Evolutionary conservation across 2,113 vertebrate species (phyloP).

Genomic region (Elanoides forficatus): DNA sequence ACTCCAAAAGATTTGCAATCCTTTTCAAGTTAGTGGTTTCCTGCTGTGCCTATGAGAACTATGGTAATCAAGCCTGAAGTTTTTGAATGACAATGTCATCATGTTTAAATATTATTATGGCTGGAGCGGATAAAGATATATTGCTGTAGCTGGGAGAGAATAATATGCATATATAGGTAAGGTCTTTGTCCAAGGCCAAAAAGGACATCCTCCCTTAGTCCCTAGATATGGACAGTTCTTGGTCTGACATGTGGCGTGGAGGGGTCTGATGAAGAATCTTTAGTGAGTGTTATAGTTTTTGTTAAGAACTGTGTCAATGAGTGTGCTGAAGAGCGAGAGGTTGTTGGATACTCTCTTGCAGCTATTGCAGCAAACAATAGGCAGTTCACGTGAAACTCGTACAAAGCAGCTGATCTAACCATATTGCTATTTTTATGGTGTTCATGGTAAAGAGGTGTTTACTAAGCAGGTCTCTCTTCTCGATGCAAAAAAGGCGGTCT

Average conservation of each 20-base stretch:
- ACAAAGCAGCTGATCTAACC: not conserved
- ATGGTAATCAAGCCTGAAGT: not conserved
- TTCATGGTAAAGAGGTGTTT: not conserved
- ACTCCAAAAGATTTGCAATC: not conserved
- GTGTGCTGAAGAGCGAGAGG: not conserved
- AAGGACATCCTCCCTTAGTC: not conserved
- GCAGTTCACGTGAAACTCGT: rapidly evolving
- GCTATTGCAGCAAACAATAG: not conserved
- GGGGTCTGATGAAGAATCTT: not conserved
- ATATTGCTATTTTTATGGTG: not conserved
- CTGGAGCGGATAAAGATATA: not conserved
- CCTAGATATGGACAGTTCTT: not conserved
- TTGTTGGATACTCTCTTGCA: not conserved
- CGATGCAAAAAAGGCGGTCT: not conserved
- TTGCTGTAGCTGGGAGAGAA: not conserved
- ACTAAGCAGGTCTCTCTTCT: not conserved
- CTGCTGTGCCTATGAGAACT: not conserved
- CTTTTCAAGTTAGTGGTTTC: not conserved
- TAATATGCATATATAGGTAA: not conserved
- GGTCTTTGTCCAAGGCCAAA: not conserved
- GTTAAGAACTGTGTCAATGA: not conserved
- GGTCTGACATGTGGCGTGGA: not conserved
- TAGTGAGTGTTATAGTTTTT: not conserved
- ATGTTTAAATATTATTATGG: not conserved
- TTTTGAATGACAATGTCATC: conserved; percentile 2